Evolutionary conservation across 2,797 vertebrate species (phyloP).

Genomic region (Sciaenops ocellatus): DNA sequence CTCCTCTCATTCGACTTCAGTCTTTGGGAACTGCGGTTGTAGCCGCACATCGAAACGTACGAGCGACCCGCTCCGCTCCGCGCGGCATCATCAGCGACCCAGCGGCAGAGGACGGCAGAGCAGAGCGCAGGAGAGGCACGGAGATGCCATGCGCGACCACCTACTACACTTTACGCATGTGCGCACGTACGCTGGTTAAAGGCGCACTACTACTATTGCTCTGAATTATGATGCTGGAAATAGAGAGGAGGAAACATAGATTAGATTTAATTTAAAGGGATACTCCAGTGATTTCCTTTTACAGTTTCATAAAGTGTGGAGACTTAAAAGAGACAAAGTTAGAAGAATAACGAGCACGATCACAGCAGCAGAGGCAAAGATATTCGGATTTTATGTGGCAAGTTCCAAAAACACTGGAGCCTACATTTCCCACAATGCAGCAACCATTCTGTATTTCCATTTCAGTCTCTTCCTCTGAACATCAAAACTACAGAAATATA

Average conservation of each 20-base stretch:
- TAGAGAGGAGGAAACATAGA: neutral
- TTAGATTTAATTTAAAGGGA: constrained; percentile 12
- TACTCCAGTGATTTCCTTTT: neutral
- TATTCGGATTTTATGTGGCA: neutral
- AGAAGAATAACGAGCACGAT: neutral
- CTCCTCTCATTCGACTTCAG: constrained; percentile 67
- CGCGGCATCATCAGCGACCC: constrained; percentile 75
- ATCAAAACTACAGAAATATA: too few relatives aligned
- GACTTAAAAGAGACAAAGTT: neutral
- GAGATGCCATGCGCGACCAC: constrained; percentile 76
- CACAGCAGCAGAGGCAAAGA: neutral
- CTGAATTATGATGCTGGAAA: constrained; percentile 34
- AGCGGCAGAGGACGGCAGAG: constrained; percentile 80
- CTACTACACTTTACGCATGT: constrained; percentile 75
- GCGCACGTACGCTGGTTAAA: constrained; percentile 70
- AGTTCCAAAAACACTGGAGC: neutral
- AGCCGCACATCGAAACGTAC: constrained; percentile 64
- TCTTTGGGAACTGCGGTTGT: constrained; percentile 75
- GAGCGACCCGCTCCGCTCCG: constrained; percentile 73
- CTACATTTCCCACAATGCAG: constrained; percentile 43
- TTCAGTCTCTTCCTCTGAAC: too few relatives aligned
- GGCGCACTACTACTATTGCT: constrained; percentile 59
- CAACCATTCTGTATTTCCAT: neutral
- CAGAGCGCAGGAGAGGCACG: constrained; percentile 57
- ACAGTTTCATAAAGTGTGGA: neutral